Evolutionary conservation across 2,797 vertebrate genomes (phyloP), one percentile per base, ranked within the genome.

Genomic region (Cheirogaleus major): DNA sequence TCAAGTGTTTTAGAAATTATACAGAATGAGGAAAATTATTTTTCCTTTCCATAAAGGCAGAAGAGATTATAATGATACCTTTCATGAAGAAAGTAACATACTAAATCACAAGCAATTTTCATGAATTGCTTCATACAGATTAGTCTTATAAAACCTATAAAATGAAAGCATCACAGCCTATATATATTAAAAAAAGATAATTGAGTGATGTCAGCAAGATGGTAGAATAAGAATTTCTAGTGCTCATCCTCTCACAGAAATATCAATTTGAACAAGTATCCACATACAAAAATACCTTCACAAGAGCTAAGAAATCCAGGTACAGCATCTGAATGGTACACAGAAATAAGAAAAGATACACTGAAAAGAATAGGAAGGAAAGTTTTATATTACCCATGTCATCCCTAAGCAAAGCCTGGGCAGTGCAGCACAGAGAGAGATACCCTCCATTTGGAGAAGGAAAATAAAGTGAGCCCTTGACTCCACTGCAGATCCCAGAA

Each of bases 81-180:
- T 93, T 93, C 50, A 83, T 83, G 86, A 93, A 55, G 27, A 95
- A 92, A 95, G 23, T 70, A 70, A 45, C 81, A 59, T 91, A 79
- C 32, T 65, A 91, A 97, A 95, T 93, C 32, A 91, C 55, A 93
- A 75, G 43, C 61, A 92, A 89, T 84, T 85, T 96, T 96, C 70
- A 86, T 80, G 23, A 97, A 86, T 95, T 79, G 11, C 59, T 88
- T 95, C 92, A 94, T 93, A 83, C 35, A 96, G 82, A 96, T 91
- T 89, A 48, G 38, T 95, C 61, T 67, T 61, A 73, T 52, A 91
- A 95, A 83, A 79, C 20, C 10, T 89, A 17, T 72, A 91, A 96
- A 95, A 90, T 93, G 15, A 75, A 93, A 93, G 15, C 67, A 52
- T 84, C 48, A 63, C 10, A 95, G 12, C 18, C 41, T 80, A 45